phyloP scores from a whole-genome alignment of 1,140 invertebrate species.

The Calliopsis andreniformis region DNA sequence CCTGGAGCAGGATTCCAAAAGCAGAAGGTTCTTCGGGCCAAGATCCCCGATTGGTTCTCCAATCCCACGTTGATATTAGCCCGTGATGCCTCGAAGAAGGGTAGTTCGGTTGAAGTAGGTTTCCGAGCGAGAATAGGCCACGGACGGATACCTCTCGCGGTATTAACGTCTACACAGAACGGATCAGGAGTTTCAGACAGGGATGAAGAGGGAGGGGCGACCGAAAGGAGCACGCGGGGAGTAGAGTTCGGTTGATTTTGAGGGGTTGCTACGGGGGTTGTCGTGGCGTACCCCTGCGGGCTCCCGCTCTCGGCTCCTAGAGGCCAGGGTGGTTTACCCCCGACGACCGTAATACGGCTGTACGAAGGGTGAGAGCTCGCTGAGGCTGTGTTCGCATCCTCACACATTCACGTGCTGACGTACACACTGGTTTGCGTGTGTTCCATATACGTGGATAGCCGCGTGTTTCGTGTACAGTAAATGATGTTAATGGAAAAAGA shows the following conservation, averaged over 20 bases:
- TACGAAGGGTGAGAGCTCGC: slow-evolving; percentile 70
- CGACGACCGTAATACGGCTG: slow-evolving; percentile 77
- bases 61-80: slow-evolving; percentile 25
- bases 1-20: too few relatives aligned
- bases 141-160: slow-evolving; percentile 57
- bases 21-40: not conserved
- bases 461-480: slow-evolving; percentile 55
- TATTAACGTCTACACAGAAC: slow-evolving; percentile 66
- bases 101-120: slow-evolving; percentile 28
- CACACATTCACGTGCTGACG: slow-evolving; percentile 1
- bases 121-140: slow-evolving; percentile 46
- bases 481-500: slow-evolving; percentile 58
- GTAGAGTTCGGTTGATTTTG: slow-evolving; percentile 80
- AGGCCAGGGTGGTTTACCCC: slow-evolving; percentile 80
- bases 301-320: slow-evolving; percentile 76
- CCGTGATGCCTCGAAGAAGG: slow-evolving; percentile 9
- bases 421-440: slow-evolving; percentile 15
- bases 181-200: slow-evolving; percentile 53
- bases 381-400: slow-evolving; percentile 16
- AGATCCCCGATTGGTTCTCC: slow-evolving; percentile 12
- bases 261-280: slow-evolving; percentile 82
- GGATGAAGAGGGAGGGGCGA: slow-evolving; percentile 31
- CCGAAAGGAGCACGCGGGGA: slow-evolving; percentile 53
- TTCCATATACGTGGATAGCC: slow-evolving; percentile 64
- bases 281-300: slow-evolving; percentile 82